phyloP scores from a whole-genome alignment of 2,888 invertebrate species.

The Ramazzottius varieornatus region DNA sequence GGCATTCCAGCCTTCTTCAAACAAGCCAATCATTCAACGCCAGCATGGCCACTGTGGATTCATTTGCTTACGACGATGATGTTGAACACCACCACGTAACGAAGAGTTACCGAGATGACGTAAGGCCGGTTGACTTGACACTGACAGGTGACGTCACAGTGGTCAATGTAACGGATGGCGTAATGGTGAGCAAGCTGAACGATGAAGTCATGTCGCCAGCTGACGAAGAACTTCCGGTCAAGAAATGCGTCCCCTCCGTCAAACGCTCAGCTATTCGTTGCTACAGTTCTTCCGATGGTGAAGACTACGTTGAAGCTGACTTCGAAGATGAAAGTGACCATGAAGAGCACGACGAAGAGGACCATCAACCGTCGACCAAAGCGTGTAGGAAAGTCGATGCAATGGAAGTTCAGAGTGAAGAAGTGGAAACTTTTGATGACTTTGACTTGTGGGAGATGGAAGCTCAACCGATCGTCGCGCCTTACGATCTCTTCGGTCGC shows the following conservation, averaged over 20 bases:
- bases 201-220: neutral
- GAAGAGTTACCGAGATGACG: no score
- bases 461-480: neutral
- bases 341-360: neutral
- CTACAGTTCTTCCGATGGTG: neutral
- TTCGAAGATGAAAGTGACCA: neutral
- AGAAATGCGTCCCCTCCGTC: neutral
- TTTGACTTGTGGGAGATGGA: neutral
- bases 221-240: neutral
- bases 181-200: neutral
- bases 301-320: neutral
- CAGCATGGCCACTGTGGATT: no score
- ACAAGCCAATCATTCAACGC: no score
- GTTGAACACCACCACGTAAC: no score
- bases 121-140: neutral
- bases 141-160: neutral
- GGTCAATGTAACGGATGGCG: neutral
- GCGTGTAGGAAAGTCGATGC: neutral
- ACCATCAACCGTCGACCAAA: neutral
- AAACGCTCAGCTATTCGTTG: neutral
- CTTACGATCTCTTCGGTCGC: neutral
- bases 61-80: no score
- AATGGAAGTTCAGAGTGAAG: neutral
- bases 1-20: neutral
- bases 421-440: neutral